phyloP scores from a whole-genome alignment of 2,797 vertebrate species.

The Ispidina picta region DNA sequence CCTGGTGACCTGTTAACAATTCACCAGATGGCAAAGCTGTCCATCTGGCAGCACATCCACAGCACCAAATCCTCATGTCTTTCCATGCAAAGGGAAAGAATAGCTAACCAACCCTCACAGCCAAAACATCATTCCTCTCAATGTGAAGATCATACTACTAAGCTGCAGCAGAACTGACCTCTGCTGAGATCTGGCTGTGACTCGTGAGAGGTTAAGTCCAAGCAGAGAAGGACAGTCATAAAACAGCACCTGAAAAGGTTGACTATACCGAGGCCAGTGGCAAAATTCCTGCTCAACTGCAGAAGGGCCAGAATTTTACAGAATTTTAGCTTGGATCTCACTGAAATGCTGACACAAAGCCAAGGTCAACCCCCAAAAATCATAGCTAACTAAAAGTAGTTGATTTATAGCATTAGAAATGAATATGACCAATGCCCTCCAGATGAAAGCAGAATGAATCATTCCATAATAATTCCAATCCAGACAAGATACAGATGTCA shows the following conservation, averaged over 20 bases:
- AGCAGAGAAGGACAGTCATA: background rate
- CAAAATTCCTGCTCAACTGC: background rate
- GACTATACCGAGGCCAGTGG: background rate
- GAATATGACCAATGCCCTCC: background rate
- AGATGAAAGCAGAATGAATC: background rate
- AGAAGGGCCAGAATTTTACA: background rate
- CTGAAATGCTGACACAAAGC: background rate
- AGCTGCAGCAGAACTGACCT: background rate
- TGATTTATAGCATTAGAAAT: background rate
- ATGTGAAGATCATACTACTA: background rate
- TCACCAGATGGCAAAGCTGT: background rate
- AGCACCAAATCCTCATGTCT: fast-evolving
- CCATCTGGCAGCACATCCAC: background rate
- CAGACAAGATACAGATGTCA: background rate
- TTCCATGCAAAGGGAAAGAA: background rate
- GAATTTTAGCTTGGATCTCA: background rate
- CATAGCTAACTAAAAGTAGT: background rate
- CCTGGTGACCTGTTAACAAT: background rate
- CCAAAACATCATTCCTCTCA: background rate
- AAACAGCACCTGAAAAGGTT: background rate
- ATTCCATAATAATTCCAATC: background rate
- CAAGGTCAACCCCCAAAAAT: background rate
- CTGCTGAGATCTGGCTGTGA: background rate
- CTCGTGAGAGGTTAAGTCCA: background rate
- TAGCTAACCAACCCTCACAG: background rate